These are phyloP conservation scores for Vireo griseus DNA, from an alignment of 2,797 vertebrate genomes.

Conservation along the genomic window DNA sequence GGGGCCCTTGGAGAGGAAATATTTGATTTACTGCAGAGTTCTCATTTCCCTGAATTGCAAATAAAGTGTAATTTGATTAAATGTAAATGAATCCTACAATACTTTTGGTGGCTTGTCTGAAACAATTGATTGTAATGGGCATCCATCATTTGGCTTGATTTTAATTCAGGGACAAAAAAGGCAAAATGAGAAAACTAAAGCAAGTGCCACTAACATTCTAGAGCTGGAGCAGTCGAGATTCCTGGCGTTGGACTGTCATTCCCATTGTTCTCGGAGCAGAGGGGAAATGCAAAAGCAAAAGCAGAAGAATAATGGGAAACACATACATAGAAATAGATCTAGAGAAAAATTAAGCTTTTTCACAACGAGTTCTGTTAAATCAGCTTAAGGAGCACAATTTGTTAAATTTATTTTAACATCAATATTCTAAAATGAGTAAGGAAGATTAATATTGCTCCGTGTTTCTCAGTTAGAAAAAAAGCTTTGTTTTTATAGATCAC, in stretches of 20 bases:
- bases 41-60: constrained; percentile 69
- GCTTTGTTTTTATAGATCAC: neutral
- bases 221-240: constrained; percentile 10
- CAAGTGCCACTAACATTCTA: constrained; percentile 51
- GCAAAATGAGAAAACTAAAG: constrained; percentile 57
- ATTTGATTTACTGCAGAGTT: constrained; percentile 68
- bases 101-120: constrained; percentile 67
- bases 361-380: neutral
- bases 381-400: neutral
- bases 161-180: constrained; percentile 65
- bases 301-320: constrained; percentile 25
- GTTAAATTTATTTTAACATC: neutral
- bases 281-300: neutral
- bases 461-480: neutral
- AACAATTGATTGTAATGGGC: constrained; percentile 69
- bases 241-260: constrained; percentile 26
- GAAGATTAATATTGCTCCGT: neutral
- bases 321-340: neutral
- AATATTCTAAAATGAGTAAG: constrained; percentile 1
- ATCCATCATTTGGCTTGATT: constrained; percentile 65
- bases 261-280: neutral
- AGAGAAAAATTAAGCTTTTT: constrained; percentile 8
- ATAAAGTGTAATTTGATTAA: constrained; percentile 72
- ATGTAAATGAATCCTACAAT: constrained; percentile 70
- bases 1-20: constrained; percentile 62